Conservation (phyloP, 1,140 invertebrate genomes). For the Mya arenaria region DNA sequence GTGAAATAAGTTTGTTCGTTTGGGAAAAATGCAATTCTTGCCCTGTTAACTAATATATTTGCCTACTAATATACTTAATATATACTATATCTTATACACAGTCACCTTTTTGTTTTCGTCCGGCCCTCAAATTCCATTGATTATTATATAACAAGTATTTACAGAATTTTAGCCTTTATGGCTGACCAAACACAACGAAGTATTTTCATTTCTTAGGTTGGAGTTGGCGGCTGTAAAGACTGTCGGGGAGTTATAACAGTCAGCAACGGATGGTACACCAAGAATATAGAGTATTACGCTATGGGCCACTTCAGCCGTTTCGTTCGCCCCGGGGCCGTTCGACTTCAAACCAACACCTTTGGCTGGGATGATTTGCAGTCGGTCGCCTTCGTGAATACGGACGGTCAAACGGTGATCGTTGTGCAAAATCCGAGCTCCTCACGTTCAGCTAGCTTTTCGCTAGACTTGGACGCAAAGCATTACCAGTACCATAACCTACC, state of each 20-base stretch:
- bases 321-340: constrained; percentile 56
- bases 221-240: constrained; percentile 58
- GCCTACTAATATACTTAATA: no score
- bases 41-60: no score
- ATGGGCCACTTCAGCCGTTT: constrained; percentile 67
- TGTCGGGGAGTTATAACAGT: constrained; percentile 68
- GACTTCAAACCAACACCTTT: constrained; percentile 55
- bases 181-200: no score
- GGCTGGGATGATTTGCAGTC: constrained; percentile 56
- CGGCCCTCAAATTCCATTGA: no score
- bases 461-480: constrained; percentile 40
- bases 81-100: no score
- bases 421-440: constrained; percentile 46
- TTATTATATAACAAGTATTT: no score
- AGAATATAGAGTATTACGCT: constrained; percentile 65
- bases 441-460: constrained; percentile 9
- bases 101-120: no score
- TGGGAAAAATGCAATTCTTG: no score
- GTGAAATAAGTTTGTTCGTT: no score
- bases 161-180: no score
- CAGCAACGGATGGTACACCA: constrained; percentile 28
- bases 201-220: no score
- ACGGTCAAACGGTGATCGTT: constrained; percentile 55
- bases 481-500: constrained; percentile 39
- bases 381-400: constrained; percentile 62